Conservation (phyloP, 2,797 vertebrate species). For the Limosa lapponica region DNA sequence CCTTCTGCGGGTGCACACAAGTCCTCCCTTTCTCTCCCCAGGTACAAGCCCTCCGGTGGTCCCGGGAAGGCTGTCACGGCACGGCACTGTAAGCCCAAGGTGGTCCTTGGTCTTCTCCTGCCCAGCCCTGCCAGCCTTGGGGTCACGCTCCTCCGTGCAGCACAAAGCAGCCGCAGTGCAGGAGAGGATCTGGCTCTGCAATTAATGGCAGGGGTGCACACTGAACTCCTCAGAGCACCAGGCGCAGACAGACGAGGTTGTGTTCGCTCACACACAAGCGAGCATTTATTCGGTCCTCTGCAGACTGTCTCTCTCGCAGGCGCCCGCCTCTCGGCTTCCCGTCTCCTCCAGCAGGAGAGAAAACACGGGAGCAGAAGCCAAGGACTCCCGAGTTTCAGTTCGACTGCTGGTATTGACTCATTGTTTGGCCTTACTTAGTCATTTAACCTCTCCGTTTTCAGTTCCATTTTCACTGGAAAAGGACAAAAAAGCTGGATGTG, state of each 20-base stretch:
- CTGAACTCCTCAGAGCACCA: not conserved
- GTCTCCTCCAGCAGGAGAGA: not conserved
- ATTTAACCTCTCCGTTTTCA: not conserved
- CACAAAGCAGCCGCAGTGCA: conserved; percentile 17
- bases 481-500: not conserved
- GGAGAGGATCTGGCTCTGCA: not conserved
- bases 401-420: not conserved
- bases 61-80: not conserved
- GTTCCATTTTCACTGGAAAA: not conserved
- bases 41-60: accelerated
- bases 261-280: not conserved
- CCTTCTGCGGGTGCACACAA: not conserved
- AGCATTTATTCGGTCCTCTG: not conserved
- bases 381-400: not conserved
- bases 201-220: not conserved
- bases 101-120: not conserved
- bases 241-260: conserved; percentile 11
- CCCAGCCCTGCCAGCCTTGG: not conserved
- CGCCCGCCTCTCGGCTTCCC: not conserved
- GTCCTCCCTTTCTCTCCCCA: not conserved
- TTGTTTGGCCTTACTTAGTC: not conserved
- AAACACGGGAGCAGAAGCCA: conserved; percentile 10
- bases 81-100: accelerated
- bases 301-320: not conserved
- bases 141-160: not conserved